Evolutionary conservation across 2,797 vertebrate species (phyloP).

Genomic region (Hirundo rustica): DNA sequence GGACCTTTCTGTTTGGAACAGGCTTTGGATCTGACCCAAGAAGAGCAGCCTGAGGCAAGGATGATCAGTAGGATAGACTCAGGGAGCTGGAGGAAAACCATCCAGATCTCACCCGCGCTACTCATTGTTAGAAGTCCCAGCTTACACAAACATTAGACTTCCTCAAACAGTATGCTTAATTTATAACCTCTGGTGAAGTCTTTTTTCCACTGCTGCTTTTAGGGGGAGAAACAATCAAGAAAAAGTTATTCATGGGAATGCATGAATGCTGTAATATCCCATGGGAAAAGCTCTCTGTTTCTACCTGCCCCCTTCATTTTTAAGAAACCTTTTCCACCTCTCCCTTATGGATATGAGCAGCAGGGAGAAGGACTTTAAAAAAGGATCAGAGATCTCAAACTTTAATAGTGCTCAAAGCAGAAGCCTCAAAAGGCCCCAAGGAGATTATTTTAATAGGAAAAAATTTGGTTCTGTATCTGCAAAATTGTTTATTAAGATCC

Average conservation of each 20-base stretch:
- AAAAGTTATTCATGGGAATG: neutral
- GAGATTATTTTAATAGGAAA: neutral
- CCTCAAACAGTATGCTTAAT: neutral
- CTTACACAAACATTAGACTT: neutral
- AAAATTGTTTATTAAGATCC: neutral
- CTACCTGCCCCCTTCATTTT: neutral
- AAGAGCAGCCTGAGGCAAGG: neutral
- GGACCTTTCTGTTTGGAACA: neutral
- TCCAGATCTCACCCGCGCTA: neutral
- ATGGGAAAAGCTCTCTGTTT: neutral
- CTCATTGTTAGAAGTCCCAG: neutral
- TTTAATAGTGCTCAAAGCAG: neutral
- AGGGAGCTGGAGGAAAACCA: neutral
- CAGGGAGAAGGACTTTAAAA: neutral
- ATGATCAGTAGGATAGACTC: neutral
- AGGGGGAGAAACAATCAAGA: neutral
- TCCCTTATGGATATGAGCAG: neutral
- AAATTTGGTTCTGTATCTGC: neutral
- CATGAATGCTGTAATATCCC: neutral
- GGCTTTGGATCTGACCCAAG: neutral
- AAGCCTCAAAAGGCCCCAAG: neutral
- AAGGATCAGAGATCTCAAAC: neutral
- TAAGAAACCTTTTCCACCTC: neutral
- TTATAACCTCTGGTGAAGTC: neutral
- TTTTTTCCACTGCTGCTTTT: neutral